Evolutionary conservation across 2,113 vertebrate species (phyloP).

Genomic region (Suricata suricatta): DNA sequence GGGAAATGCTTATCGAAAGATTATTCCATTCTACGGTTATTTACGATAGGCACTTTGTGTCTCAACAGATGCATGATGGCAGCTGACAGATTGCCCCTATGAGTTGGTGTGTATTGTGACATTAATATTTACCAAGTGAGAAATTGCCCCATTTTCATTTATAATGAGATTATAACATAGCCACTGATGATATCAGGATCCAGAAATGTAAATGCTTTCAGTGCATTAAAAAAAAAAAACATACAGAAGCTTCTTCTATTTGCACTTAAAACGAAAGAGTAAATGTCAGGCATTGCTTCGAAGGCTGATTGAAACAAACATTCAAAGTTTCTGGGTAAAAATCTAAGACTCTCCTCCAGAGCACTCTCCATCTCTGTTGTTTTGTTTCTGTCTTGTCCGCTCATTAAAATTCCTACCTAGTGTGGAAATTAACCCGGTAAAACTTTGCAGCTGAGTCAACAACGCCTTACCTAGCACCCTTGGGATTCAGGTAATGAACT

Average conservation of each 20-base stretch:
- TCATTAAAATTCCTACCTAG: neutral
- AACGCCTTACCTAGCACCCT: rapidly evolving
- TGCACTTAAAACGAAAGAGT: neutral
- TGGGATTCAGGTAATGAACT: neutral
- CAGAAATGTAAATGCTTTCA: neutral
- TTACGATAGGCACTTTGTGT: neutral
- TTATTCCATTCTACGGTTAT: rapidly evolving
- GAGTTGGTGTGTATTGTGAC: neutral
- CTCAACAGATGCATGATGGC: rapidly evolving
- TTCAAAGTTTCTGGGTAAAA: too few species aligned
- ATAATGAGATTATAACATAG: neutral
- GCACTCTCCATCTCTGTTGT: rapidly evolving
- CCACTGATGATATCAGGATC: too few species aligned
- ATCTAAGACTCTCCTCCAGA: neutral
- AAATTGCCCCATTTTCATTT: neutral
- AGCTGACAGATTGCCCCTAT: neutral
- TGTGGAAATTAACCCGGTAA: neutral
- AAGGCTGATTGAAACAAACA: neutral
- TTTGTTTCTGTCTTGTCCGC: neutral
- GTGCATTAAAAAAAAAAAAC: neutral
- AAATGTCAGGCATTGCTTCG: neutral
- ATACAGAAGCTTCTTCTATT: neutral
- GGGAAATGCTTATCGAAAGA: neutral
- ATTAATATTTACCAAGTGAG: neutral
- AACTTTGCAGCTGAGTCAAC: neutral